These are phyloP conservation scores for Cremastinae sp. DNA, from an alignment of 2,888 invertebrate genomes.

Conservation along the genomic window DNA sequence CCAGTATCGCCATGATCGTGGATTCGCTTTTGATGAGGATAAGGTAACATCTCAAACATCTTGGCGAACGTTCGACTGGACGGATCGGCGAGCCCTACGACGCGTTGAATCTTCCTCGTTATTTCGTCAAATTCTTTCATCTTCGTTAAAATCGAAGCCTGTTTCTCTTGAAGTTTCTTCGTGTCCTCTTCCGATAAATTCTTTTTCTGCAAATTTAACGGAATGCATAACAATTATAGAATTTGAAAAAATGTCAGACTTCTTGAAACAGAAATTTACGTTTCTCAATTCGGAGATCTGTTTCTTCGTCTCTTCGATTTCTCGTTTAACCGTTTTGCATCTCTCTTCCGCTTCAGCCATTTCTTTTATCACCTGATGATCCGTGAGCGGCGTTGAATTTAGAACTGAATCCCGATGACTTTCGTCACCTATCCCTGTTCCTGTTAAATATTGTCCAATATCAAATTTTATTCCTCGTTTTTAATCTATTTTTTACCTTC, in stretches of 20 bases:
- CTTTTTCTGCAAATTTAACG: slow-evolving; percentile 80
- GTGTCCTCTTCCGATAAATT: slow-evolving; percentile 83
- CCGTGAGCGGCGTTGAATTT: slow-evolving; percentile 69
- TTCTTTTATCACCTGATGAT: slow-evolving; percentile 77
- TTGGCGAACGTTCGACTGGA: slow-evolving; percentile 72
- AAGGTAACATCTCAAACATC: slow-evolving; percentile 70
- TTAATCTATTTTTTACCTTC: slow-evolving; percentile 46
- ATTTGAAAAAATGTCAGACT: background rate
- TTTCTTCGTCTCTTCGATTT: slow-evolving; percentile 80
- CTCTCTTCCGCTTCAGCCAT: slow-evolving; percentile 80
- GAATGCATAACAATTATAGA: too few relatives aligned
- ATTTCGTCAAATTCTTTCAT: slow-evolving; percentile 84
- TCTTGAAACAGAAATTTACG: slow-evolving; percentile 67
- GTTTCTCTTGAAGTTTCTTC: slow-evolving; percentile 82
- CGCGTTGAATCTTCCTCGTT: slow-evolving; percentile 82
- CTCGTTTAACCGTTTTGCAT: slow-evolving; percentile 75
- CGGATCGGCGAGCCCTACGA: slow-evolving; percentile 80
- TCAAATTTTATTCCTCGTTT: slow-evolving; percentile 1
- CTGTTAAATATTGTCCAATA: background rate
- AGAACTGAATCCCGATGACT: slow-evolving; percentile 65
- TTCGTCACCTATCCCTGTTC: slow-evolving; percentile 25
- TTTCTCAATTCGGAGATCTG: slow-evolving; percentile 78
- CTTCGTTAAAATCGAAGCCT: slow-evolving; percentile 83
- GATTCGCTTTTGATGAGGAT: slow-evolving; percentile 61
- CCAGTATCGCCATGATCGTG: background rate